Conservation (phyloP, 2,113 vertebrate genomes). For the Zootoca vivipara region DNA sequence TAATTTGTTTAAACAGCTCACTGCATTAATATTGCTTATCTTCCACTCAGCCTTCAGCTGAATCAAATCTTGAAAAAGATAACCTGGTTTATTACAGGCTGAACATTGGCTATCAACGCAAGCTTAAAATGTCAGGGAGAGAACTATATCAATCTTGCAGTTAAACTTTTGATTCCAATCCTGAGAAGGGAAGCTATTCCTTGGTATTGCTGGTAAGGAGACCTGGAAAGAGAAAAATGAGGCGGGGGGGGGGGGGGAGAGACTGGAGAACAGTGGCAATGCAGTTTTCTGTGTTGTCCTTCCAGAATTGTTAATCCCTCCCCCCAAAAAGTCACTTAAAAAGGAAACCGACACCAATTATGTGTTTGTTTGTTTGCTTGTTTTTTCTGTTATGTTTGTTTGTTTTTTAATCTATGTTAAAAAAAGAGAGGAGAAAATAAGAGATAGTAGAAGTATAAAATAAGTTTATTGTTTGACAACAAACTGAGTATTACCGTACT, state of each 20-base stretch:
- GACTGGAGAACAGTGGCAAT: no score
- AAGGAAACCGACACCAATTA: no score
- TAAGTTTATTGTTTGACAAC: no score
- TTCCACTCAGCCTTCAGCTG: slow-evolving; percentile 47
- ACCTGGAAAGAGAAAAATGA: background rate
- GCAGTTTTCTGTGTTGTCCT: no score
- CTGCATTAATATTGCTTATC: slow-evolving; percentile 60
- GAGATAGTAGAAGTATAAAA: no score
- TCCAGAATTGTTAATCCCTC: no score
- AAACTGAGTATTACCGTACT: no score
- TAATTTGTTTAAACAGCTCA: slow-evolving; percentile 68
- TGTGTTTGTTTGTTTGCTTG: no score
- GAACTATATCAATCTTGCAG: slow-evolving; percentile 57
- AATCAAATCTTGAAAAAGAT: slow-evolving; percentile 48
- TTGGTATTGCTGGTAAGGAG: background rate
- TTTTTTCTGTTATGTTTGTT: no score
- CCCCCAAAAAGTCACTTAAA: no score
- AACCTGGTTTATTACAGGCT: slow-evolving; percentile 50
- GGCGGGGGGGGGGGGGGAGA: background rate
- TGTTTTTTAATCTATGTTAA: no score
- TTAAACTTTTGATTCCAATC: slow-evolving; percentile 39
- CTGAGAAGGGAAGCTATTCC: background rate
- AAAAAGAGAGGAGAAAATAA: no score
- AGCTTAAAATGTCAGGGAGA: slow-evolving; percentile 57
- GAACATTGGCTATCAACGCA: slow-evolving; percentile 52